Percentiles rank a stretch among this genome's conserved stretches.
These are phyloP conservation scores for Leptobrachium ailaonicum DNA, from an alignment of 2,113 vertebrate species.

Conservation along the genomic window DNA sequence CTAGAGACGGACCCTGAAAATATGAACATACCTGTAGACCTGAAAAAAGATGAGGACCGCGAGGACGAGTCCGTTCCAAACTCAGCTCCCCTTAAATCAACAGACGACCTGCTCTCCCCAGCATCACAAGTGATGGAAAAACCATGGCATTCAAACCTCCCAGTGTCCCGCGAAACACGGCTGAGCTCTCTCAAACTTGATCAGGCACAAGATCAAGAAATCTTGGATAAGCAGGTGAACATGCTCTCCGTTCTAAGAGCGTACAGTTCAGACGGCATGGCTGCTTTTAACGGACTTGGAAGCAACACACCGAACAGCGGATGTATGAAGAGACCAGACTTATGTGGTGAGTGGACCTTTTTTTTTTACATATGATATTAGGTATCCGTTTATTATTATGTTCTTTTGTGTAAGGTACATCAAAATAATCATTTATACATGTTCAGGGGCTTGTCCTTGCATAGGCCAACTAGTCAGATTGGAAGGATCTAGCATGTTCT, in stretches of 20 bases:
- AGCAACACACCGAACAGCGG: slow-evolving; percentile 78
- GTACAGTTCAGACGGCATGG: slow-evolving; percentile 92
- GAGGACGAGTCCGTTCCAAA: slow-evolving; percentile 70
- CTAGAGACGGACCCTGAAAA: slow-evolving; percentile 65
- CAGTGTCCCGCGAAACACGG: slow-evolving; percentile 75
- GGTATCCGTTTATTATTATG: no score
- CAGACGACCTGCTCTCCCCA: slow-evolving; percentile 66
- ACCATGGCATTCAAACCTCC: slow-evolving; percentile 87
- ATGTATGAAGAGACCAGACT: slow-evolving; percentile 93
- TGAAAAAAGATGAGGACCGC: slow-evolving; percentile 68
- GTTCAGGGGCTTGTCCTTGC: no score
- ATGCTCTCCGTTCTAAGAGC: slow-evolving; percentile 97
- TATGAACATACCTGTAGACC: slow-evolving; percentile 63
- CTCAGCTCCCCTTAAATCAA: slow-evolving; percentile 60
- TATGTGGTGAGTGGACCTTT: slow-evolving; percentile 87
- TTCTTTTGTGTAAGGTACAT: no score
- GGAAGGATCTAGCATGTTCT: no score
- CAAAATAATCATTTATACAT: no score
- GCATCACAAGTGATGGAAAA: slow-evolving; percentile 78
- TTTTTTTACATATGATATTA: slow-evolving; percentile 30
- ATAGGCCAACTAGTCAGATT: no score
- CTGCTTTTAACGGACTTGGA: slow-evolving; percentile 92
- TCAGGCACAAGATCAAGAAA: slow-evolving; percentile 72
- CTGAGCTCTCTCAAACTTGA: slow-evolving; percentile 83
- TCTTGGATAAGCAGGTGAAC: slow-evolving; percentile 92